These are phyloP conservation scores for Cinclus cinclus DNA, from an alignment of 2,113 vertebrate genomes.

Conservation along the genomic window DNA sequence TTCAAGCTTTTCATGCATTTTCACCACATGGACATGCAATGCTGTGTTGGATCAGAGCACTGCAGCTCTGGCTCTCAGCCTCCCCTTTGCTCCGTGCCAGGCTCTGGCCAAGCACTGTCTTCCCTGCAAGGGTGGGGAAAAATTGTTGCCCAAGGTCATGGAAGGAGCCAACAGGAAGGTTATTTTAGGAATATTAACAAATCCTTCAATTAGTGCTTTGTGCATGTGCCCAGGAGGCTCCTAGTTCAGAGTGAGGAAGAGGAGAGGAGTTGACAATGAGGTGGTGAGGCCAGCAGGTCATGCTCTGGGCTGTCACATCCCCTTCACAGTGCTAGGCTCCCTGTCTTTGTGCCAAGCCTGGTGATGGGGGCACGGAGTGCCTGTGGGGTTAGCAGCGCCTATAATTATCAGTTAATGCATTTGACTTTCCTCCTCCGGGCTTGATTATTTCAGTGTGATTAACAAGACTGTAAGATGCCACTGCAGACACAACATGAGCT, in stretches of 20 bases:
- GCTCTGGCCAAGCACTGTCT: not conserved
- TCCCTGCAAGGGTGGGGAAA: not conserved
- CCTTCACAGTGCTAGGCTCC: not conserved
- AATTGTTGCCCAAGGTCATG: not conserved
- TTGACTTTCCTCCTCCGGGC: not conserved
- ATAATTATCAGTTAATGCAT: conserved; percentile 18
- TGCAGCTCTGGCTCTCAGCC: not conserved
- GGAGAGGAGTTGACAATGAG: not conserved
- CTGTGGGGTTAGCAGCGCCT: not conserved
- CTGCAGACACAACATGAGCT: not conserved
- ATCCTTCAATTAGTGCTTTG: not conserved
- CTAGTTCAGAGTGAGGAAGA: accelerated
- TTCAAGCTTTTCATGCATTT: not conserved
- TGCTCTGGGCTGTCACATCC: not conserved
- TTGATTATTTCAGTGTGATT: conserved; percentile 32
- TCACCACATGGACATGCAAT: accelerated
- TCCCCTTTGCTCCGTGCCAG: not conserved
- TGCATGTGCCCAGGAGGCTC: not conserved
- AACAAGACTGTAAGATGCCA: not conserved
- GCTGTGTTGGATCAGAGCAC: not conserved
- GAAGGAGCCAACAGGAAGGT: not conserved
- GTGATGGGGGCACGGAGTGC: not conserved
- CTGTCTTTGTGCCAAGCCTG: not conserved
- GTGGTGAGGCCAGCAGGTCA: not conserved
- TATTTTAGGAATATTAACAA: not conserved